Evolutionary conservation across 2,113 vertebrate species (phyloP).

Genomic region (Grammomys dolichurus): DNA sequence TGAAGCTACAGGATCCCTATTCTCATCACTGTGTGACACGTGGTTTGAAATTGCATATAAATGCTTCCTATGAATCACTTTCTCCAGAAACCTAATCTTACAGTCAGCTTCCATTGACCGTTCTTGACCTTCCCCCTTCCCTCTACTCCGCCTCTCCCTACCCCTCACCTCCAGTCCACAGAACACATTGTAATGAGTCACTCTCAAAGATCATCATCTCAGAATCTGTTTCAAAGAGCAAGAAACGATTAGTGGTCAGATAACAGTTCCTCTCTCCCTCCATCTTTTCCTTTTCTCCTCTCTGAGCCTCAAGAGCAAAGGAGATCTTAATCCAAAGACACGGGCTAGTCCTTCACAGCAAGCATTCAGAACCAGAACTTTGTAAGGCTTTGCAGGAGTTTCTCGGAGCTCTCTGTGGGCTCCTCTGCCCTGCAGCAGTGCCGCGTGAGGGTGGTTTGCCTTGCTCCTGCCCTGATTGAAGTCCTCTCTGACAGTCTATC

Average conservation of each 20-base stretch:
- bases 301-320: background rate
- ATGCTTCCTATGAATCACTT: background rate
- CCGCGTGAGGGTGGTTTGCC: rapidly evolving
- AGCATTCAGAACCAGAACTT: background rate
- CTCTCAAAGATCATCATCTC: background rate
- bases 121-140: background rate
- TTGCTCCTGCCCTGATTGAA: background rate
- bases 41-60: background rate
- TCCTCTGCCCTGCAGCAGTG: background rate
- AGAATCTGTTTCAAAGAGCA: background rate
- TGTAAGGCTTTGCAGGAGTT: rapidly evolving
- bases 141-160: background rate
- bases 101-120: no score
- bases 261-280: background rate
- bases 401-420: background rate
- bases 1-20: background rate
- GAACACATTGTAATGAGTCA: background rate
- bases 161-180: no score
- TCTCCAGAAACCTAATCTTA: background rate
- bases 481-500: background rate
- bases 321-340: background rate
- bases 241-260: rapidly evolving
- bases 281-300: background rate
- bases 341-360: background rate
- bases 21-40: background rate